phyloP scores from a whole-genome alignment of 1,140 invertebrate species.

The Macrotrachela quadricornifera region DNA sequence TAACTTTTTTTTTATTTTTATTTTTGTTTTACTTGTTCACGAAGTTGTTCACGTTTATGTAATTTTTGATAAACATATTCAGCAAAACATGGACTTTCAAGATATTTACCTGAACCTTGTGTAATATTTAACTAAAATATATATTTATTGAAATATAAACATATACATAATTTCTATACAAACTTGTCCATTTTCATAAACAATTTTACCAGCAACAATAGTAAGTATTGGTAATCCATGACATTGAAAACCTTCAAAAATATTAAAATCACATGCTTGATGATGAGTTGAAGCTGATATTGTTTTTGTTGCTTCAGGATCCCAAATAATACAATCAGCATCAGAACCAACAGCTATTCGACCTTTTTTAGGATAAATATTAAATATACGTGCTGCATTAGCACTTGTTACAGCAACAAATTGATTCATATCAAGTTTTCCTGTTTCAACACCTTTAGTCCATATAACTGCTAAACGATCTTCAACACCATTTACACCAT shows the following conservation, averaged over 20 bases:
- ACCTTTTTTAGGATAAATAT: slow-evolving; percentile 87
- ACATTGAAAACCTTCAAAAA: slow-evolving; percentile 56
- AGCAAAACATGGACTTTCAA: slow-evolving; percentile 42
- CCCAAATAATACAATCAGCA: slow-evolving; percentile 93
- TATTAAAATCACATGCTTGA: slow-evolving; percentile 82
- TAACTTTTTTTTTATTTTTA: too few species aligned
- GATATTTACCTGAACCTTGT: slow-evolving; percentile 57
- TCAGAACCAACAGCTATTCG: slow-evolving; percentile 74
- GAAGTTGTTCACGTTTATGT: slow-evolving; percentile 29
- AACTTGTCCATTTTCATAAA: slow-evolving; percentile 8
- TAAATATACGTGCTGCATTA: slow-evolving; percentile 91
- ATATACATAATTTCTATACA: too few species aligned
- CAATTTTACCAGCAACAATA: slow-evolving; percentile 9
- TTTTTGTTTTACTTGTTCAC: too few species aligned
- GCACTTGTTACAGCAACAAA: slow-evolving; percentile 92
- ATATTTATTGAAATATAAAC: too few species aligned
- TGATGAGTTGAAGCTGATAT: slow-evolving; percentile 83
- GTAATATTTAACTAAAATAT: slow-evolving; percentile 43
- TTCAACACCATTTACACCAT: slow-evolving; percentile 90
- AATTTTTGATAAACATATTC: slow-evolving; percentile 46
- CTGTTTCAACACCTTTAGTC: slow-evolving; percentile 78
- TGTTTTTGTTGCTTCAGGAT: slow-evolving; percentile 54
- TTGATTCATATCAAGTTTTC: slow-evolving; percentile 62
- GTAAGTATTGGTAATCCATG: slow-evolving; percentile 8
- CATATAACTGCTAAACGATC: slow-evolving; percentile 89